Evolutionary conservation across 2,797 vertebrate genomes (phyloP).

Genomic region (Sebastes hubbsi): DNA sequence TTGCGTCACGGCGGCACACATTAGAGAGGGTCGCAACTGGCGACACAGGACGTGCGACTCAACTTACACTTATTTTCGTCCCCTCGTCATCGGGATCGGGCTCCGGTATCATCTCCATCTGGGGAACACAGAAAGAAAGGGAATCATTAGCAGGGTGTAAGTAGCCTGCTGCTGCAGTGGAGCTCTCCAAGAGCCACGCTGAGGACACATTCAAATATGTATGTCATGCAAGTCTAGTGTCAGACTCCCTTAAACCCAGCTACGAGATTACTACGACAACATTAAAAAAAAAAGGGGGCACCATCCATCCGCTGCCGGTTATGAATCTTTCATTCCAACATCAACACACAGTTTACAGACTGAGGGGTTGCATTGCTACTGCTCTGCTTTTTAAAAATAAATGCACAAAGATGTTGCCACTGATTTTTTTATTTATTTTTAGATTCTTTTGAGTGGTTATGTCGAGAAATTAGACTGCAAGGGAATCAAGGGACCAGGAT

Average conservation of each 20-base stretch:
- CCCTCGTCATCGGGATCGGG: conserved; percentile 91
- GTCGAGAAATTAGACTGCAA: conserved; percentile 33
- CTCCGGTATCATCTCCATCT: conserved; percentile 90
- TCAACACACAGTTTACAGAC: conserved; percentile 42
- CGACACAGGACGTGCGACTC: not conserved
- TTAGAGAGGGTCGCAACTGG: not conserved
- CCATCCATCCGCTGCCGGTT: conserved; percentile 28
- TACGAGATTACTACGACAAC: conserved; percentile 14
- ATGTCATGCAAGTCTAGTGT: conserved; percentile 5
- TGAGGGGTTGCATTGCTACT: conserved; percentile 25
- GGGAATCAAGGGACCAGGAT: conserved; percentile 19
- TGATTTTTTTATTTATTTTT: conserved; percentile 54
- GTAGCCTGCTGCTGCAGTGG: not conserved
- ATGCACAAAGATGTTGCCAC: conserved; percentile 32
- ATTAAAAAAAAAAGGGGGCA: conserved; percentile 4
- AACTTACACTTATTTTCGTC: conserved; percentile 97
- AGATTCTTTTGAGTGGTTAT: conserved; percentile 49
- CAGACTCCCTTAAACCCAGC: conserved; percentile 9
- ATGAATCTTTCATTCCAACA: conserved; percentile 61
- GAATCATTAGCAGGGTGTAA: conserved; percentile 29
- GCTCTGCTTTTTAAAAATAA: conserved; percentile 50
- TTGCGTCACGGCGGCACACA: not conserved
- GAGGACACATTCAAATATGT: not conserved
- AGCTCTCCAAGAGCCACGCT: not conserved
- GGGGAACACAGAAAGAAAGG: conserved; percentile 49